Percentiles rank a stretch among this genome's conserved stretches.
These are phyloP conservation scores for Dolichallabes microphthalmus DNA, from an alignment of 2,113 vertebrate species.

Conservation along the genomic window DNA sequence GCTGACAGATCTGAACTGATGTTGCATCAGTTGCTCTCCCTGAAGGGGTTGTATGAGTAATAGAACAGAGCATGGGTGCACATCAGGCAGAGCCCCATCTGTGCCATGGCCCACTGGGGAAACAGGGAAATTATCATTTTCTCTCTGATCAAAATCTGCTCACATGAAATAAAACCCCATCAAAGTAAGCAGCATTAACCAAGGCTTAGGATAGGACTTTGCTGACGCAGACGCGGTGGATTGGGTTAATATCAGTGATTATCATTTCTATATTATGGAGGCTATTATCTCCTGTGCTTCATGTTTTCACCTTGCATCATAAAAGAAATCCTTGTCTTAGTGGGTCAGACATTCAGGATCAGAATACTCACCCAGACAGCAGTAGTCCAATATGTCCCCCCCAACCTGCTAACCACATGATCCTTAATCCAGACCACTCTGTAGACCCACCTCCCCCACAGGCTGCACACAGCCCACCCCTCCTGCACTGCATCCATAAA, in stretches of 20 bases:
- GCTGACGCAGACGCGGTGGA: neutral
- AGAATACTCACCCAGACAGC: conserved; percentile 36
- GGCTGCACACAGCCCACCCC: conserved; percentile 47
- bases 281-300: conserved; percentile 63
- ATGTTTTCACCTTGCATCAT: conserved; percentile 62
- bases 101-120: conserved; percentile 27
- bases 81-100: conserved; percentile 33
- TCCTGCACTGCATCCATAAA: conserved; percentile 60
- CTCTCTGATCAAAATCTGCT: conserved; percentile 28
- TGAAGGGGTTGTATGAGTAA: conserved; percentile 21
- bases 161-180: conserved; percentile 4
- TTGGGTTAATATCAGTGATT: conserved; percentile 53
- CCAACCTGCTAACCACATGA: conserved; percentile 44
- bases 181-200: conserved; percentile 49
- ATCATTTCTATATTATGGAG: conserved; percentile 63
- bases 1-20: conserved; percentile 35
- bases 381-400: conserved; percentile 61
- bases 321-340: conserved; percentile 65
- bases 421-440: conserved; percentile 62
- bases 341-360: conserved; percentile 70
- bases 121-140: conserved; percentile 36
- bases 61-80: neutral
- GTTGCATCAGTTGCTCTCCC: conserved; percentile 30
- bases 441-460: conserved; percentile 44
- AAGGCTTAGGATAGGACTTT: conserved; percentile 23